Percentiles rank a stretch among this genome's conserved stretches.
Conservation (phyloP, 2,113 vertebrate species). For the Ellobius talpinus region DNA sequence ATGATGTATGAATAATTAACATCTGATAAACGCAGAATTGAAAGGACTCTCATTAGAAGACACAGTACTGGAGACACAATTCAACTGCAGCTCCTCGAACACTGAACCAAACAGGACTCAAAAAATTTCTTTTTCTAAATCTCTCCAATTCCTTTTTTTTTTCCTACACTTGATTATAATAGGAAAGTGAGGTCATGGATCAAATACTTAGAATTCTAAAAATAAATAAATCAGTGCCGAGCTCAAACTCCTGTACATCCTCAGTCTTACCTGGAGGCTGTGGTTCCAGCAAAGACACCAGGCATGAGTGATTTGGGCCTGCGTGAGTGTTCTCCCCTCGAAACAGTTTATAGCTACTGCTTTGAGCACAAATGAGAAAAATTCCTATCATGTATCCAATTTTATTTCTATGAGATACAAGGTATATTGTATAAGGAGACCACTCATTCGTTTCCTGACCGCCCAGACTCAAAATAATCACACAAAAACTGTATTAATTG, state of each 20-base stretch:
- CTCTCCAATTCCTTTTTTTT: conserved; percentile 23
- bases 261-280: neutral
- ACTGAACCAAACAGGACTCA: conserved; percentile 26
- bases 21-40: conserved; percentile 67
- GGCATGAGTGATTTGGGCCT: too few relatives aligned
- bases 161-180: neutral
- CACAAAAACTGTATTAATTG: too few relatives aligned
- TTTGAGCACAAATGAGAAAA: conserved; percentile 41
- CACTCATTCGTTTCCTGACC: too few relatives aligned
- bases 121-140: neutral
- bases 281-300: neutral
- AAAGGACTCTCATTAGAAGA: conserved; percentile 68
- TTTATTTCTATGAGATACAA: conserved; percentile 34
- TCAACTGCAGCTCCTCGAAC: neutral
- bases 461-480: too few relatives aligned
- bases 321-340: neutral
- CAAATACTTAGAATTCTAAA: conserved; percentile 29
- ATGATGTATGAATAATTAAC: conserved; percentile 77
- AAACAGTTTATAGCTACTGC: neutral
- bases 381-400: neutral
- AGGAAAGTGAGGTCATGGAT: neutral
- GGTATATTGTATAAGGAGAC: neutral
- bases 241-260: neutral
- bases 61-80: neutral
- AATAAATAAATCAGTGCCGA: neutral